Percentiles rank a stretch among this genome's conserved stretches.
These are phyloP conservation scores for Nasonovia ribisnigri DNA, from an alignment of 2,888 invertebrate species.

Conservation along the genomic window DNA sequence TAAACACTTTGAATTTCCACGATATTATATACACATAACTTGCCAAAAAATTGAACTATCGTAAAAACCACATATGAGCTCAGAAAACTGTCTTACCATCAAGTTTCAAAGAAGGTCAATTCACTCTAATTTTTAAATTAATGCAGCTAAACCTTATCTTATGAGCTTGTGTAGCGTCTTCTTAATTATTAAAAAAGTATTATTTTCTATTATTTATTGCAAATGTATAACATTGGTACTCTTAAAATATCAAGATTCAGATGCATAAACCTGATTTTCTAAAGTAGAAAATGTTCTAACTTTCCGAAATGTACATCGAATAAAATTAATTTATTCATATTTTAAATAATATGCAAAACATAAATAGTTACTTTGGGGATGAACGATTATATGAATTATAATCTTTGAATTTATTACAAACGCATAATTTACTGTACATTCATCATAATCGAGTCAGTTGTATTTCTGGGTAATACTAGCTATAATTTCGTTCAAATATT, in stretches of 20 bases:
- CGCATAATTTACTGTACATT: background rate
- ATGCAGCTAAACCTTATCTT: too few species aligned
- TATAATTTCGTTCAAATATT: constrained; percentile 4
- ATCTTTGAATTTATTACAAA: background rate
- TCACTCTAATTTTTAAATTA: too few species aligned
- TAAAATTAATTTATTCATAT: background rate
- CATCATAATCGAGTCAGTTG: background rate
- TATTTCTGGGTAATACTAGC: background rate
- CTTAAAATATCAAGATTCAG: background rate
- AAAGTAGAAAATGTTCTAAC: background rate
- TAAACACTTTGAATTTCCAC: too few species aligned
- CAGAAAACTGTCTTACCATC: too few species aligned
- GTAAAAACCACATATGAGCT: too few species aligned
- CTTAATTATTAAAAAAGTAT: too few species aligned
- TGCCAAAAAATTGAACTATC: too few species aligned
- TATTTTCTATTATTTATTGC: background rate
- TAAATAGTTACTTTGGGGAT: background rate
- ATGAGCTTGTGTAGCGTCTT: too few species aligned
- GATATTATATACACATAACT: too few species aligned
- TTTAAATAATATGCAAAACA: background rate
- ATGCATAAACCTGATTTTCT: background rate
- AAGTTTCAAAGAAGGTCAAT: too few species aligned
- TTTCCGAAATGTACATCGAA: background rate
- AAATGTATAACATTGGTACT: background rate
- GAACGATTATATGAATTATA: background rate